Percentiles rank a stretch among this genome's conserved stretches.
Conservation (phyloP, 1,140 invertebrate genomes). For the Bombus sibiricus region DNA sequence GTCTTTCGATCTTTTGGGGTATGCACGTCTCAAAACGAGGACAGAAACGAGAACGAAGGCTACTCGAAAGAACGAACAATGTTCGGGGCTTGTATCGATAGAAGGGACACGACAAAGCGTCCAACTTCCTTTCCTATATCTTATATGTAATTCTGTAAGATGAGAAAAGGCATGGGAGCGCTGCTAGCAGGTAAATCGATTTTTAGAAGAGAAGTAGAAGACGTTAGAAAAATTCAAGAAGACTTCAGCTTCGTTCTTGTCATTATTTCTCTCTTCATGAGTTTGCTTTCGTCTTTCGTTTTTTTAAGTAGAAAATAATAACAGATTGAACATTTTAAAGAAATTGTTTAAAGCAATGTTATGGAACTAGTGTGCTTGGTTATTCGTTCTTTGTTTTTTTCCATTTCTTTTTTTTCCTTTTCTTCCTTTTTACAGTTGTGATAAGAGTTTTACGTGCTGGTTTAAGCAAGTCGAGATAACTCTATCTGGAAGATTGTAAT, state of each 20-base stretch:
- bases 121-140: conserved; percentile 14
- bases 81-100: conserved; percentile 30
- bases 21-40: conserved; percentile 21
- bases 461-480: background rate
- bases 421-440: background rate
- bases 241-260: background rate
- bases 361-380: background rate
- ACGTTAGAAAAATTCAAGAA: background rate
- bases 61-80: conserved; percentile 43
- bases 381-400: background rate
- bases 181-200: conserved; percentile 15
- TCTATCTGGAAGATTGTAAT: background rate
- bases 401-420: background rate
- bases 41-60: conserved; percentile 39
- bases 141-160: conserved; percentile 6
- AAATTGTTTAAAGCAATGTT: background rate
- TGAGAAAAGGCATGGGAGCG: conserved; percentile 1
- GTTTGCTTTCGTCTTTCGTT: background rate
- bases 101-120: conserved; percentile 31
- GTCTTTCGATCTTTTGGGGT: conserved; percentile 52
- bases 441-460: conserved; percentile 19
- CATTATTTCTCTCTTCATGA: no score
- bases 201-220: conserved; percentile 1
- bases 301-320: background rate
- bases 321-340: background rate